phyloP scores from a whole-genome alignment of 2,797 vertebrate species.

The Mus caroli region DNA sequence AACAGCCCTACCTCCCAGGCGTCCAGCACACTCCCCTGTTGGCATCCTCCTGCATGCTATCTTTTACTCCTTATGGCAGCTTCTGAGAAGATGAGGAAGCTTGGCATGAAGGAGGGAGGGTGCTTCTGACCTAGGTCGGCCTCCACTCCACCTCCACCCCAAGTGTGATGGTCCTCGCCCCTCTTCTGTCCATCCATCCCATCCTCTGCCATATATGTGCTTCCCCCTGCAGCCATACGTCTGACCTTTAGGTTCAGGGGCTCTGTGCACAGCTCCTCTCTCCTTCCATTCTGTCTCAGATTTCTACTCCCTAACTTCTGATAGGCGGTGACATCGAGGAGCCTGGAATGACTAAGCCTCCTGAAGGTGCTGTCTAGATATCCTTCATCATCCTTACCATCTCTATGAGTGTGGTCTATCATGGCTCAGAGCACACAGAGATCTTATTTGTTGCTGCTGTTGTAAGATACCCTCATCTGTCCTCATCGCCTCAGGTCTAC shows the following conservation, averaged over 20 bases:
- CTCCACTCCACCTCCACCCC: neutral
- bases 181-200: neutral
- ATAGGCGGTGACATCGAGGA: neutral
- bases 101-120: neutral
- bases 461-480: neutral
- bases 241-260: neutral
- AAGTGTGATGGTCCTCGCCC: neutral
- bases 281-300: neutral
- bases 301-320: neutral
- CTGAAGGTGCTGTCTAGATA: neutral
- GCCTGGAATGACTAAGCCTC: neutral
- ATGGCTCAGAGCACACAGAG: neutral
- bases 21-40: neutral
- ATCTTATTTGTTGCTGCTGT: neutral
- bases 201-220: neutral
- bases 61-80: neutral
- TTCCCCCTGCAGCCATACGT: neutral
- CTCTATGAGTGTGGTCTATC: neutral
- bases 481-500: neutral
- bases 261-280: neutral
- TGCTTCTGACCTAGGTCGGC: neutral
- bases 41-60: fast-evolving
- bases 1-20: neutral
- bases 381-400: fast-evolving
- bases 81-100: neutral